These are phyloP conservation scores for Drosophila truncata DNA, from an alignment of 1,140 invertebrate genomes.

Conservation along the genomic window DNA sequence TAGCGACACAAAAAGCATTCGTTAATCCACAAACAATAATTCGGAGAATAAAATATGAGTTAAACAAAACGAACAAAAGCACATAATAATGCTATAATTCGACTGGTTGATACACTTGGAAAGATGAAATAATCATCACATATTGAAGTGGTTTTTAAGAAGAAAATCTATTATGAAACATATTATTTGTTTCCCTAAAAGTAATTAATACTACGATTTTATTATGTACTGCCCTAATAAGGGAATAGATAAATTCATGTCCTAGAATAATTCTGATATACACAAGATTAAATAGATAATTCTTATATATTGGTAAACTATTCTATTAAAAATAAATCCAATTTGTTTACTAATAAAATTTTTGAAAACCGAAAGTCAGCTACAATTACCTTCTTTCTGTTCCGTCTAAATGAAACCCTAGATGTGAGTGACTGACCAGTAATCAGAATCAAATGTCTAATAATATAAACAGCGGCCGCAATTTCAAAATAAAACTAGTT, in stretches of 20 bases:
- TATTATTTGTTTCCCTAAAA: background rate
- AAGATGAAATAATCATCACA: background rate
- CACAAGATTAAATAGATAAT: background rate
- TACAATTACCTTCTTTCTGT: background rate
- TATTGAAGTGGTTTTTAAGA: background rate
- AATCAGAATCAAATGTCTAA: constrained; percentile 37
- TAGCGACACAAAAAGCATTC: constrained; percentile 3
- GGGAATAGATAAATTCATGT: background rate
- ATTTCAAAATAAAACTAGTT: constrained; percentile 71
- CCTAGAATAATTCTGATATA: background rate
- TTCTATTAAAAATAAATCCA: background rate
- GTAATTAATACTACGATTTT: background rate
- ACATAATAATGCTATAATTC: constrained; percentile 1
- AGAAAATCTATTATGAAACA: background rate
- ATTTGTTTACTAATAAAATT: background rate
- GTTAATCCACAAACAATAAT: constrained; percentile 25
- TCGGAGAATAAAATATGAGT: constrained; percentile 14
- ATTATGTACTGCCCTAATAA: background rate
- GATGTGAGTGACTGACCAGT: constrained; percentile 16
- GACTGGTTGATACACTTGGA: background rate
- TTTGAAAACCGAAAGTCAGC: background rate
- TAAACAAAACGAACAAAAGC: constrained; percentile 5
- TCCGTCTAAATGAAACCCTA: constrained; percentile 8
- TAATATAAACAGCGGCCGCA: constrained; percentile 51
- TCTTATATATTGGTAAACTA: background rate